Conservation (phyloP, 2,888 invertebrate genomes). For the Tetanocera ferruginea region DNA sequence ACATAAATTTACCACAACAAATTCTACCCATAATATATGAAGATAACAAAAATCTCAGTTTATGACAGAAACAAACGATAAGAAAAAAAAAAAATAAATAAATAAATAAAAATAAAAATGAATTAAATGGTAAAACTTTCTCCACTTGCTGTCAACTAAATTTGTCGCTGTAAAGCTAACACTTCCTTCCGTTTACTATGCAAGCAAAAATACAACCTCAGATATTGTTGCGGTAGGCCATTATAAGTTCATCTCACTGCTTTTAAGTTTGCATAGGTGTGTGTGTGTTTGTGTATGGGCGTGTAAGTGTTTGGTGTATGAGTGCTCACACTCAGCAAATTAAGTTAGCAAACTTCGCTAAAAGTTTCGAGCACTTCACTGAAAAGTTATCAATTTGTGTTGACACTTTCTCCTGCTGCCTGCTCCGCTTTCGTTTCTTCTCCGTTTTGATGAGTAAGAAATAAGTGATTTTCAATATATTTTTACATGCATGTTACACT, state of each 20-base stretch:
- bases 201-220: not conserved
- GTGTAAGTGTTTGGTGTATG: not conserved
- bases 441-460: too few species aligned
- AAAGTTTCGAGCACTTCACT: too few species aligned
- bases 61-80: not conserved
- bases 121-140: conserved; percentile 15
- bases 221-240: not conserved
- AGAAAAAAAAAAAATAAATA: not conserved
- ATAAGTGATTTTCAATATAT: too few species aligned
- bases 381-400: too few species aligned
- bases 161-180: not conserved
- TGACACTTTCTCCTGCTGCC: too few species aligned
- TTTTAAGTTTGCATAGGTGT: not conserved
- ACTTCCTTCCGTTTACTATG: not conserved
- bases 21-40: too few species aligned
- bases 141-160: conserved; percentile 27
- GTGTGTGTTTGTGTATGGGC: not conserved
- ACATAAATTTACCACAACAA: too few species aligned
- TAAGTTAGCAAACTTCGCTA: not conserved
- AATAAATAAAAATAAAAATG: not conserved
- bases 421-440: too few species aligned
- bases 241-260: not conserved
- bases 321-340: not conserved
- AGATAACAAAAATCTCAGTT: too few species aligned
- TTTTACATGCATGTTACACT: too few species aligned